Evolutionary conservation across 2,888 invertebrate species (phyloP), one percentile per base, ranked within the genome.

Genomic region (Ophioninae sp.): DNA sequence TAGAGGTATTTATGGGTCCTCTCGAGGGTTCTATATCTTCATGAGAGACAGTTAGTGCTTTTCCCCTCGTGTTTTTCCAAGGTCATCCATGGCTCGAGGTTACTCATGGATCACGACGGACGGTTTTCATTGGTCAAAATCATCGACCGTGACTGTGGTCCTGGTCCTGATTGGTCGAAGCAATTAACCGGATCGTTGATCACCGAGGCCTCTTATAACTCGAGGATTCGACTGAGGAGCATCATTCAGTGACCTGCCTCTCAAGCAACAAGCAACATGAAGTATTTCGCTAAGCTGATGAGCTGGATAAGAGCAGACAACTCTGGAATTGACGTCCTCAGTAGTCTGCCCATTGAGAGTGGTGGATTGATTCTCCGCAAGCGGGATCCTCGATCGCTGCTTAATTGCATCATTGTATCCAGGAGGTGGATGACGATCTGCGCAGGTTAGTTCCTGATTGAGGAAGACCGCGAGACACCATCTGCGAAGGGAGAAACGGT

Each of bases 241-340:
- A 75, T 81, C 80, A 81, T 81, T 81, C 80, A 41, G 64, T 56
- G 58, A 75, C n/a, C 63, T 69, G 39, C 64, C 64, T 20, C 9
- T 41, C 51, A 63, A 58, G 64, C 64, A 75, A 17, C 41, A 74
- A 69, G 39, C 63, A 80, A n/a, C 61, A 75, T 81, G 75, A 69
- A 81, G 3, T 75, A 69, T 1, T 75, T 81, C 8, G 69, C 80
- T 23, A 64, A 69, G 22, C 75, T 81, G 30, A 81, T 81, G 64
- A 58, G 39, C 51, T 64, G 69, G 37, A 61, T 81, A n/a, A 63
- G 74, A 68, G 80, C 67, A 9, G 51, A 65, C 1, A 58, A 61
- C 17, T 22, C 44, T 30, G 79, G 23, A 58, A 59, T 67, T 22
- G 79, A 79, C 67, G 30, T 79, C 39, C 37, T 79, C 9, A 67